phyloP scores from a whole-genome alignment of 2,797 vertebrate genomes.

The Rousettus madagascariensis region DNA sequence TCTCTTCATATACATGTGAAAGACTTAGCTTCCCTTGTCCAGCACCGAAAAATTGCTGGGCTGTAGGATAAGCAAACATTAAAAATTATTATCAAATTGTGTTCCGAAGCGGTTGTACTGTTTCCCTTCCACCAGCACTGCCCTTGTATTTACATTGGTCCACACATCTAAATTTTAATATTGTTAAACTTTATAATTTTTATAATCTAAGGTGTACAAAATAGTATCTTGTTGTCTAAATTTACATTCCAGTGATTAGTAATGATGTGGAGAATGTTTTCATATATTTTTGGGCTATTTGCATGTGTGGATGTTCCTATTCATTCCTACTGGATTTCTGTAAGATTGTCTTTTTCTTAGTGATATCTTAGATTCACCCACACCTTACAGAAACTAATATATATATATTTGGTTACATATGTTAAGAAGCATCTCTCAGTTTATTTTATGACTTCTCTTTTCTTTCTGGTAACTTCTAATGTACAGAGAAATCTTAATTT shows the following conservation, averaged over 20 bases:
- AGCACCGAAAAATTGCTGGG: neutral
- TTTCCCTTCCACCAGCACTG: neutral
- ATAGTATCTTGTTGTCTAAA: neutral
- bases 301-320: neutral
- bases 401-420: neutral
- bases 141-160: neutral
- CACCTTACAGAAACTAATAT: neutral
- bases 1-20: fast-evolving
- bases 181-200: neutral
- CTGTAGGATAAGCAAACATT: neutral
- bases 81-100: neutral
- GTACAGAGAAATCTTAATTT: neutral
- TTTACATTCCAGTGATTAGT: neutral
- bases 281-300: neutral
- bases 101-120: neutral
- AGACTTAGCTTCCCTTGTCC: neutral
- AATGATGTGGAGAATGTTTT: neutral
- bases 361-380: neutral
- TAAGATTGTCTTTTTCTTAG: neutral
- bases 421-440: neutral
- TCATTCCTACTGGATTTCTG: neutral
- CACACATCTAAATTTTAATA: neutral
- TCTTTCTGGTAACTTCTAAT: neutral
- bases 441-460: neutral
- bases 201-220: neutral